Base-by-base conservation (phyloP, 2,888 invertebrate species). In the Acanthoscelides obtectus region DNA sequence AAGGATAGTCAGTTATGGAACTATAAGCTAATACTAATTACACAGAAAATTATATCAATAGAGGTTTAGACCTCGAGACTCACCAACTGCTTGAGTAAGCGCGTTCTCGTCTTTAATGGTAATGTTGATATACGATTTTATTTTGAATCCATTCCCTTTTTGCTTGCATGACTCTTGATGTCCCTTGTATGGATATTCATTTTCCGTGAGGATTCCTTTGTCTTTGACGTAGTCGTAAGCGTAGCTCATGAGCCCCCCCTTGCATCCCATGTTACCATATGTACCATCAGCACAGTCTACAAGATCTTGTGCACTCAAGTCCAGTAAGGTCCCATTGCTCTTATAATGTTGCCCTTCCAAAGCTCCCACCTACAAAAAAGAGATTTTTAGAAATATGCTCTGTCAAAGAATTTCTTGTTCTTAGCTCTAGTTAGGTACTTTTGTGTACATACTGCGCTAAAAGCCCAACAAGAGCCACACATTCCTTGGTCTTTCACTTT, bases 11-110 rank as follows among this genome's bases (percentile, higher is more conserved):
- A n/a, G n/a, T n/a, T n/a, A n/a, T n/a, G n/a, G n/a, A n/a, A n/a
- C n/a, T n/a, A n/a, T n/a, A n/a, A n/a, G n/a, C n/a, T n/a, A n/a
- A n/a, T n/a, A n/a, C n/a, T n/a, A n/a, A n/a, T n/a, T n/a, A n/a
- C n/a, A n/a, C n/a, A n/a, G n/a, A n/a, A n/a, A 6, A 4, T 12
- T 45, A 45, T 45, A 12, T 45, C 45, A 45, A 1, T 1, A 1
- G 17, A 45, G 12, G 6, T 45, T 12, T 45, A 45, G 45, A 45
- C 1, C 45, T 45, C 6, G 12, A 45, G 4, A 92, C 92, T 72
- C 95, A 95, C 68, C 95, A 89, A 25, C 95, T 95, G 75, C 88
- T 84, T 86, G 89, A 88, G 80, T 96, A 87, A 81, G 90, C 89
- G 12, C 88, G 81, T 85, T 96, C 96, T 81, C 90, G 66, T 86